Conservation (phyloP, 2,113 vertebrate genomes). For the Nicator chloris region DNA sequence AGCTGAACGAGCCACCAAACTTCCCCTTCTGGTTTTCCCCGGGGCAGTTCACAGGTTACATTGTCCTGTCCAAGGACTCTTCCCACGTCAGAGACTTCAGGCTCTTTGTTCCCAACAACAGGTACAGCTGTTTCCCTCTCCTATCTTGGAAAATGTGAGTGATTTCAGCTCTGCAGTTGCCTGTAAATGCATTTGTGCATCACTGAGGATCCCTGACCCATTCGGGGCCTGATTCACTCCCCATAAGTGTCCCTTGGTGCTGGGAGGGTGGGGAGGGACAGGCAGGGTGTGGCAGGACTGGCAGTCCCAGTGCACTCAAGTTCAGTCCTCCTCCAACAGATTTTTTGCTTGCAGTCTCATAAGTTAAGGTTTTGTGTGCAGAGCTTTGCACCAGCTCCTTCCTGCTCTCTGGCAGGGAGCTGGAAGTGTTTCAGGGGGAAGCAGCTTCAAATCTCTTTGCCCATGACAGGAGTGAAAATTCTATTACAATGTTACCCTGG, state of each 20-base stretch:
- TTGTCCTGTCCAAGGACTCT: slow-evolving; percentile 90
- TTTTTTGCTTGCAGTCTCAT: background rate
- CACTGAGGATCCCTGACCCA: background rate
- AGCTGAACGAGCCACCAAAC: slow-evolving; percentile 93
- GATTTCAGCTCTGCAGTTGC: background rate
- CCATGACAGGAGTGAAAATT: slow-evolving; percentile 16
- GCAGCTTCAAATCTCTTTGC: slow-evolving; percentile 19
- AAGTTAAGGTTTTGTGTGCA: background rate
- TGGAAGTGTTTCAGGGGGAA: background rate
- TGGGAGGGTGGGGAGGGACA: background rate
- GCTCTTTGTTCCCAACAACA: slow-evolving; percentile 90
- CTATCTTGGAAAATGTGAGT: background rate
- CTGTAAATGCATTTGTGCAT: background rate
- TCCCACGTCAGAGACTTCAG: slow-evolving; percentile 89
- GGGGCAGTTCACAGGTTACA: slow-evolving; percentile 91
- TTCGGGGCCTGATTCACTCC: background rate
- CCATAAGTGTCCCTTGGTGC: background rate
- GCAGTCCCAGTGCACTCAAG: background rate
- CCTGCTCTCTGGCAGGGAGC: background rate
- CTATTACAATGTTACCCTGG: slow-evolving; percentile 14
- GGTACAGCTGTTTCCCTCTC: slow-evolving; percentile 61
- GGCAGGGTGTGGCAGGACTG: background rate
- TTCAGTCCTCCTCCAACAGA: background rate
- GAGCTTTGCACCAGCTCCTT: background rate
- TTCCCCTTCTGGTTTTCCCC: slow-evolving; percentile 99